phyloP scores from a whole-genome alignment of 1,140 invertebrate species.

The Bombus balteatus region DNA sequence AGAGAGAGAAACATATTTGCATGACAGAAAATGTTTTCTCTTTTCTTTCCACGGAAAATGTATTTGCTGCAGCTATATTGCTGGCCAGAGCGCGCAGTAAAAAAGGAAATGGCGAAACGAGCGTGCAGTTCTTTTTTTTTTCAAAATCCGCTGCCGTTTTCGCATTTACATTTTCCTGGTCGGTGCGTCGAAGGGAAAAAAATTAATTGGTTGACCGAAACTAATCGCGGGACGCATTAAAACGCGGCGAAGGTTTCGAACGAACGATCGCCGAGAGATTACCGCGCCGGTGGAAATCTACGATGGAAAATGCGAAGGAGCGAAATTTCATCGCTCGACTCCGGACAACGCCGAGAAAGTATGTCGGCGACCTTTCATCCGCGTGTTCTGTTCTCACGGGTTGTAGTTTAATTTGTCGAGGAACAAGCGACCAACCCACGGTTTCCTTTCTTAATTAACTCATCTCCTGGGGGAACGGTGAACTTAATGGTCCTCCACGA shows the following conservation, averaged over 20 bases:
- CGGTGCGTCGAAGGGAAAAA: not conserved
- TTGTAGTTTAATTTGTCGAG: slow-evolving; percentile 36
- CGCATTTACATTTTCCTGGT: slow-evolving; percentile 9
- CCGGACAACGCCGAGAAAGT: not conserved
- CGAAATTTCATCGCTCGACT: not conserved
- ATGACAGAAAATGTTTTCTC: not conserved
- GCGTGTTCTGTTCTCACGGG: not conserved
- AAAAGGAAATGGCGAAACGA: not conserved
- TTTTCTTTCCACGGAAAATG: not conserved
- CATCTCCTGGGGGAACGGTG: not conserved
- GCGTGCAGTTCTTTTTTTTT: not conserved
- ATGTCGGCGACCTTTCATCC: slow-evolving; percentile 21
- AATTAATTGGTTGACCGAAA: slow-evolving; percentile 24
- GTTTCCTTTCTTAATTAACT: slow-evolving; percentile 43
- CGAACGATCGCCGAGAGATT: slow-evolving; percentile 13
- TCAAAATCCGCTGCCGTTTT: not conserved
- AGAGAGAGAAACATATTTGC: not conserved
- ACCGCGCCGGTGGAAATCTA: not conserved
- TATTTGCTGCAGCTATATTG: not conserved
- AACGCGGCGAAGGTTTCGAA: not conserved
- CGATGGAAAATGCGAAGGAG: not conserved
- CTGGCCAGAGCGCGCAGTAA: not conserved
- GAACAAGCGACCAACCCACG: not conserved
- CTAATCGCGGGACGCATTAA: slow-evolving; percentile 1
- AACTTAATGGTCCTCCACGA: slow-evolving; percentile 22